Conservation (phyloP, 2,113 vertebrate genomes). For the Tachysurus vachellii region DNA sequence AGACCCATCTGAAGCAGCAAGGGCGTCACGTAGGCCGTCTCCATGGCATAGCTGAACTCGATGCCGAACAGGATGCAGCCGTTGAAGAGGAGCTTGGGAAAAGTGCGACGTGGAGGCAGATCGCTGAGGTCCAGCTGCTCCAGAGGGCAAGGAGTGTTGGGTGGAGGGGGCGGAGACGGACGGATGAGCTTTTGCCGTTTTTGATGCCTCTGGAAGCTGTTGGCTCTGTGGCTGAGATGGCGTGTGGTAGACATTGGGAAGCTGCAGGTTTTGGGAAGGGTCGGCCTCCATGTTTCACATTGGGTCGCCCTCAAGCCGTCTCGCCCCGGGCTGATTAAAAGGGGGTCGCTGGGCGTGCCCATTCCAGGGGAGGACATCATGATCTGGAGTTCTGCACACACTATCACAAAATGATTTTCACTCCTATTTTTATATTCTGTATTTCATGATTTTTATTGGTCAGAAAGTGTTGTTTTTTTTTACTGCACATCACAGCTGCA, state of each 20-base stretch:
- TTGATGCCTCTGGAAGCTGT: slow-evolving; percentile 96
- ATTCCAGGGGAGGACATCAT: slow-evolving; percentile 82
- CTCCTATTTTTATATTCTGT: not conserved
- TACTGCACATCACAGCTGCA: not conserved
- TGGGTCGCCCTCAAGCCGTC: slow-evolving; percentile 69
- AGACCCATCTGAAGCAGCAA: slow-evolving; percentile 95
- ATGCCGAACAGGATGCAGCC: slow-evolving; percentile 94
- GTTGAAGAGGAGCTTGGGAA: slow-evolving; percentile 89
- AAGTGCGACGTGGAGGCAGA: slow-evolving; percentile 86
- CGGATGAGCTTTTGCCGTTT: slow-evolving; percentile 86
- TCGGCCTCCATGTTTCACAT: slow-evolving; percentile 80
- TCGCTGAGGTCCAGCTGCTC: slow-evolving; percentile 85
- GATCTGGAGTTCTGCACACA: slow-evolving; percentile 62
- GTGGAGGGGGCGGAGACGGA: slow-evolving; percentile 89
- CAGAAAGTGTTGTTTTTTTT: too few relatives aligned
- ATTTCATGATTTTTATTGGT: not conserved
- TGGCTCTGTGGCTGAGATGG: slow-evolving; percentile 94
- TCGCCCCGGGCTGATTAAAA: slow-evolving; percentile 73
- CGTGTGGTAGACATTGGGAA: slow-evolving; percentile 79
- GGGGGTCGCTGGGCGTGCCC: slow-evolving; percentile 78
- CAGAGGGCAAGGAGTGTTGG: slow-evolving; percentile 91
- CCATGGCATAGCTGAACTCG: slow-evolving; percentile 98
- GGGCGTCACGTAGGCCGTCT: slow-evolving; percentile 95
- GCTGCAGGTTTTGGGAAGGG: slow-evolving; percentile 74
- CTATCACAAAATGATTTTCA: not conserved